A percentile compares a stretch with the other conserved stretches of the same genome.
Evolutionary conservation across 2,797 vertebrate genomes (phyloP).

Genomic region (Dromococcyx pavoninus): DNA sequence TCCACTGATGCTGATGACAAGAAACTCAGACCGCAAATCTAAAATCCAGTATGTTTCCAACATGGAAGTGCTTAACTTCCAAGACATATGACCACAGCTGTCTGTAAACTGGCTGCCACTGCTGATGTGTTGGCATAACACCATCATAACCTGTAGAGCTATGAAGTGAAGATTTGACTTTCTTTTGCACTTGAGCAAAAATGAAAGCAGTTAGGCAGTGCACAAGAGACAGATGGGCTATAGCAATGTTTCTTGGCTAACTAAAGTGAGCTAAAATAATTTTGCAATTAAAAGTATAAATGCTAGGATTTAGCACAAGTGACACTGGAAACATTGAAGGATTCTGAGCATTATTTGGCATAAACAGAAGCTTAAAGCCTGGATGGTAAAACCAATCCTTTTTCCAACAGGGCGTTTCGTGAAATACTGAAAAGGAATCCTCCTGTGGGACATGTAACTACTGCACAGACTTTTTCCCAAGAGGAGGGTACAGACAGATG

Average conservation of each 20-base stretch:
- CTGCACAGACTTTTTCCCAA: conserved; percentile 8
- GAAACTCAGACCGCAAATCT: background rate
- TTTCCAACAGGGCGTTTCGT: background rate
- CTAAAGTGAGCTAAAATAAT: background rate
- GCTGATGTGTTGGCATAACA: background rate
- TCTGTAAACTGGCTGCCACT: background rate
- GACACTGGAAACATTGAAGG: background rate
- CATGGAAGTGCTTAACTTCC: background rate
- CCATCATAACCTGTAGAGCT: background rate
- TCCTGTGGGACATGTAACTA: background rate
- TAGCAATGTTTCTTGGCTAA: background rate
- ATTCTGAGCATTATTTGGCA: conserved; percentile 13
- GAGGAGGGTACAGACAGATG: background rate
- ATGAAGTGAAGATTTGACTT: background rate
- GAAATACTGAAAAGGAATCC: background rate
- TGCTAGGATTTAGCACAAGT: background rate
- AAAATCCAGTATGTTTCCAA: background rate
- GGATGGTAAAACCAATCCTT: background rate
- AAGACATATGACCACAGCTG: background rate
- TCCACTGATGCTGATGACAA: background rate
- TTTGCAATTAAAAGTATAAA: conserved; percentile 1
- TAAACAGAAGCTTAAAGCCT: conserved; percentile 26
- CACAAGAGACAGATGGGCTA: background rate
- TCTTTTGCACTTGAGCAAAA: background rate
- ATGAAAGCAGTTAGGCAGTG: background rate